Percentiles rank a stretch among this genome's conserved stretches.
These are phyloP conservation scores for Ochotona princeps DNA, from an alignment of 2,113 vertebrate species.

Conservation along the genomic window DNA sequence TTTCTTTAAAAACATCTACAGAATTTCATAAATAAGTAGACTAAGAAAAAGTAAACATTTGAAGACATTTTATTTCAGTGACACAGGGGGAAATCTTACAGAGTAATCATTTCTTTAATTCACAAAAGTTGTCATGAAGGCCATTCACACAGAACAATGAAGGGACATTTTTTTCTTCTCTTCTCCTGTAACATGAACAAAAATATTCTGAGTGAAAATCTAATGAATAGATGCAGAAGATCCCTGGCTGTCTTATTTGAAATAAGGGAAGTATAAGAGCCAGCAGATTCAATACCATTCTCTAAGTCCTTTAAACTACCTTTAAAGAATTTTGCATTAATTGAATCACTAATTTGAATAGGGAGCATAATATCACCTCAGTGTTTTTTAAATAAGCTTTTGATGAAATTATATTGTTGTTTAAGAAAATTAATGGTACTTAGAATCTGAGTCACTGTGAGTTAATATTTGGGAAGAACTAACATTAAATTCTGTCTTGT, in stretches of 20 bases:
- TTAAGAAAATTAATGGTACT: neutral
- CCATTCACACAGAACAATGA: neutral
- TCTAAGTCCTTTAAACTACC: neutral
- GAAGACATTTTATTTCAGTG: slow-evolving; percentile 71
- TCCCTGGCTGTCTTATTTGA: neutral
- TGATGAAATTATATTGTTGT: neutral
- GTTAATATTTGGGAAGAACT: neutral
- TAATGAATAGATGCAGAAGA: neutral
- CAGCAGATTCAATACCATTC: neutral
- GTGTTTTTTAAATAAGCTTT: neutral
- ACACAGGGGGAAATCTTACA: slow-evolving; percentile 45
- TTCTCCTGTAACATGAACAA: slow-evolving; percentile 64
- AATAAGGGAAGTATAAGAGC: neutral
- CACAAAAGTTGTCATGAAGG: neutral
- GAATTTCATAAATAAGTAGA: slow-evolving; percentile 55
- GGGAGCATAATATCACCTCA: neutral
- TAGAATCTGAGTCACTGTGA: neutral
- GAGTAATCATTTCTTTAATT: slow-evolving; percentile 62
- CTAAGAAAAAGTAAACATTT: slow-evolving; percentile 21
- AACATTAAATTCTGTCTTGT: neutral
- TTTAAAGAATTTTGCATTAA: neutral
- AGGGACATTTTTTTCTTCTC: slow-evolving; percentile 30
- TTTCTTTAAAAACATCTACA: neutral
- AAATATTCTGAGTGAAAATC: slow-evolving; percentile 24
- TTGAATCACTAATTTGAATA: slow-evolving; percentile 12